Base-by-base conservation (phyloP, 2,797 vertebrate genomes). In the Picus viridis region DNA sequence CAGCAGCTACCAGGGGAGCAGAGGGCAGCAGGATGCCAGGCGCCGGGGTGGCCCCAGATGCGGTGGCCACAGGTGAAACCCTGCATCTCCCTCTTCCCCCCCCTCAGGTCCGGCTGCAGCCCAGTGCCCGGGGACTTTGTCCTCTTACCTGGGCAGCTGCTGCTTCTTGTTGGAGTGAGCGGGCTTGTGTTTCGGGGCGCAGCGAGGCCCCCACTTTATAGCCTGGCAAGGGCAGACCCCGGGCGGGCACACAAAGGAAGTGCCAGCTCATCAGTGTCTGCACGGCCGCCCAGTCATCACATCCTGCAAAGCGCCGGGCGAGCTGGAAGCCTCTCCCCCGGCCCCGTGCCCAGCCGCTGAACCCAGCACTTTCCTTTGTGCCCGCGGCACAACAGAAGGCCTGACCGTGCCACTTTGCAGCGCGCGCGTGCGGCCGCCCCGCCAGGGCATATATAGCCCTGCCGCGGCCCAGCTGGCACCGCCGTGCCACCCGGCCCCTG, bases 101-200 rank as follows among this genome's bases (percentile, higher is more conserved):
- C 2, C 88, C 83, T 83, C 54, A 3, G 76, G 88, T 61, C 70
- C 2, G 51, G 75, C 83, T 88, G 90, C 86, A 88, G 88, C 81
- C 90, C 64, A 6, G 39, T 83, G 84, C 58, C 89, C 19, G 3
- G 91, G 68, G 62, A 77, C 93, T 92, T 74, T 32, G 62, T 90
- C 73, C 73, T 97, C 98, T 99, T 98, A 99, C 99, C 99, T 99
- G 98, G 96, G 98, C 97, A 93, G 97, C 98, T 97, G 96, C 93
- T 97, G 96, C 89, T 98, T 98, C 98, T 98, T 96, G 96, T 95
- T 92, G 97, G 98, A 94, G 96, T 59, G 69, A 95, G 92, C 83
- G 14, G 94, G 93, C 75, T 96, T 97, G 97, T 97, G 98, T 97
- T 97, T 96, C 97, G 96, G 97, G 98, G 95, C 83, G 97, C 97